Percentiles rank a stretch among this genome's conserved stretches.
Conservation (phyloP, 2,888 invertebrate species). For the Coenonympha arcania region DNA sequence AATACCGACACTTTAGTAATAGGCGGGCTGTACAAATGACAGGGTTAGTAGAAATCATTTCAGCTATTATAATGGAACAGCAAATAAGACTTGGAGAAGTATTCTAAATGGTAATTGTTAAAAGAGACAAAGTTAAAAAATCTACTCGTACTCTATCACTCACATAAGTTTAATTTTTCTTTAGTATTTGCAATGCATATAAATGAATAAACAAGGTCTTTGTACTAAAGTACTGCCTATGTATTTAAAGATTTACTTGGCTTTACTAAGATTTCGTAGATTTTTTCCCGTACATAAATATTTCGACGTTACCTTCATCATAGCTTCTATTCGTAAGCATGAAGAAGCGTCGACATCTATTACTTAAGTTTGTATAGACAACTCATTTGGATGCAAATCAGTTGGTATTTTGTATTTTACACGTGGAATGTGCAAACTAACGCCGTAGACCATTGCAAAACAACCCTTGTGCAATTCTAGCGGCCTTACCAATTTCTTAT, state of each 20-base stretch:
- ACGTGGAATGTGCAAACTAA: conserved; percentile 18
- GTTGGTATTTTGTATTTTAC: conserved; percentile 16
- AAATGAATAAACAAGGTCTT: no score
- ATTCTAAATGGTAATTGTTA: background rate
- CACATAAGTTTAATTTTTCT: no score
- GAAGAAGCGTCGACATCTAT: conserved; percentile 10
- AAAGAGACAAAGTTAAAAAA: no score
- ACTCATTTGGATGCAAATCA: conserved; percentile 21
- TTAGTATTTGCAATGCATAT: no score
- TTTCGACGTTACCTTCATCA: conserved; percentile 3
- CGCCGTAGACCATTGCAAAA: conserved; percentile 12
- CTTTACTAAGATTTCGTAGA: no score
- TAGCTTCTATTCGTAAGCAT: background rate
- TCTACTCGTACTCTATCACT: no score
- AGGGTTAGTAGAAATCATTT: conserved; percentile 36
- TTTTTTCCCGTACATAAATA: background rate
- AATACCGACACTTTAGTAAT: conserved; percentile 41
- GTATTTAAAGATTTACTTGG: background rate
- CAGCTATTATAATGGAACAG: conserved; percentile 20
- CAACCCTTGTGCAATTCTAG: conserved; percentile 17
- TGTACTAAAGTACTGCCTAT: no score
- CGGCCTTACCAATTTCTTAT: conserved; percentile 14
- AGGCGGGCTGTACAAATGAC: conserved; percentile 40
- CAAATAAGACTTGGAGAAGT: background rate
- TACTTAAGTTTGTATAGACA: conserved; percentile 23